Evolutionary conservation across 2,888 invertebrate species (phyloP).

Genomic region (Willowsia nigromaculata): DNA sequence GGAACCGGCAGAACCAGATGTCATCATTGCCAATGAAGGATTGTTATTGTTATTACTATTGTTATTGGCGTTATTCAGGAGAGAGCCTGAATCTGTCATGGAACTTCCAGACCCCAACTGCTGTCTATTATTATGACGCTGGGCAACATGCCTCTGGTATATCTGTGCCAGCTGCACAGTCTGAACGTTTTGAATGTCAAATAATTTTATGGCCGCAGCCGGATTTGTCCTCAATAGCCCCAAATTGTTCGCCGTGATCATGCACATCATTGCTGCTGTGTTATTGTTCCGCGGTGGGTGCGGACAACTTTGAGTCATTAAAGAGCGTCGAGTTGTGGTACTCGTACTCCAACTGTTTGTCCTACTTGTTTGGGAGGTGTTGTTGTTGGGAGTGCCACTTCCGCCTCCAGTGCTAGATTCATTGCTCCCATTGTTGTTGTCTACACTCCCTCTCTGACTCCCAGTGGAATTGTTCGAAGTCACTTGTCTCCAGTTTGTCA

Average conservation of each 20-base stretch:
- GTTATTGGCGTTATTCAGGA: conserved; percentile 50
- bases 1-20: conserved; percentile 68
- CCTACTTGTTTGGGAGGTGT: conserved; percentile 47
- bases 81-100: conserved; percentile 69
- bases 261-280: conserved; percentile 24
- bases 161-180: conserved; percentile 70
- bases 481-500: conserved; percentile 76
- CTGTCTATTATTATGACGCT: conserved; percentile 38
- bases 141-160: conserved; percentile 54
- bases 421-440: conserved; percentile 76
- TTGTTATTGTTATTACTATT: conserved; percentile 57
- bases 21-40: conserved; percentile 23
- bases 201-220: conserved; percentile 71
- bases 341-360: conserved; percentile 51
- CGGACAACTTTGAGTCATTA: conserved; percentile 77
- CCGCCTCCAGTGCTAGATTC: conserved; percentile 68
- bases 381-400: conserved; percentile 67
- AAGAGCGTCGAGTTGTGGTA: conserved; percentile 44
- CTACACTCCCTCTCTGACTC: conserved; percentile 51
- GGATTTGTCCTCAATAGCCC: conserved; percentile 62
- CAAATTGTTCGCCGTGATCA: conserved; percentile 43
- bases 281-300: conserved; percentile 65
- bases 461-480: conserved; percentile 64
- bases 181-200: conserved; percentile 74
- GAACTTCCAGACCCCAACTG: conserved; percentile 52